phyloP scores from a whole-genome alignment of 2,888 invertebrate genomes.

The Hypomecis atomaria region DNA sequence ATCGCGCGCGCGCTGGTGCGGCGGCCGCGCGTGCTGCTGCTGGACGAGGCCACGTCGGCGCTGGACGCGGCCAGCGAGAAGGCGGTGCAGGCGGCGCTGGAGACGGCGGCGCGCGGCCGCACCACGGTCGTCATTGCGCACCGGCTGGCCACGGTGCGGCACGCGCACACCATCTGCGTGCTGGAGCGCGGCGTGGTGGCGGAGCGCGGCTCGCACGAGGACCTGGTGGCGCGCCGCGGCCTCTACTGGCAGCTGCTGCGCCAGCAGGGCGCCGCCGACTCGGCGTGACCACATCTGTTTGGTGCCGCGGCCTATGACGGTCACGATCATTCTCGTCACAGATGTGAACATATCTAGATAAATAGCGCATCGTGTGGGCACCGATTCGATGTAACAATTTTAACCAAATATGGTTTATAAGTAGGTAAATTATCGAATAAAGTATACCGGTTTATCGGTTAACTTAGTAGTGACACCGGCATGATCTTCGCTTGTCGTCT shows the following conservation, averaged over 20 bases:
- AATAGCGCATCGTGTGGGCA: no score
- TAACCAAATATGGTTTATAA: no score
- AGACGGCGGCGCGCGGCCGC: slow-evolving; percentile 89
- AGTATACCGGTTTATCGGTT: no score
- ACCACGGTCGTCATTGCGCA: slow-evolving; percentile 95
- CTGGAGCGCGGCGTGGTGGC: slow-evolving; percentile 65
- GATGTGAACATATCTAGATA: no score
- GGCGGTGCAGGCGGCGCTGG: slow-evolving; percentile 92
- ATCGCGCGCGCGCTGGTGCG: slow-evolving; percentile 88
- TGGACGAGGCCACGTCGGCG: slow-evolving; percentile 90
- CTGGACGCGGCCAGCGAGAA: slow-evolving; percentile 89
- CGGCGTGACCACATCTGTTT: background rate
- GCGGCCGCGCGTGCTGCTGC: slow-evolving; percentile 84
- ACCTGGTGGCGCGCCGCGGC: slow-evolving; percentile 64
- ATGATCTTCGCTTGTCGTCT: no score
- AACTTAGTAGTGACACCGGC: no score
- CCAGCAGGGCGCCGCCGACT: slow-evolving; percentile 61
- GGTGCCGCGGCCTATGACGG: no score
- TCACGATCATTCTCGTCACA: no score
- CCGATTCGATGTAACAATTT: no score
- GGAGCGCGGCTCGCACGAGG: slow-evolving; percentile 71
- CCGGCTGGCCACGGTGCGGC: slow-evolving; percentile 91
- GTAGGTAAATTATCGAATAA: no score
- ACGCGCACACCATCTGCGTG: slow-evolving; percentile 88
- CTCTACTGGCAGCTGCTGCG: slow-evolving; percentile 69